Evolutionary conservation across 2,797 vertebrate species (phyloP), one percentile per base, ranked within the genome.

Genomic region (Centroberyx gerrardi): DNA sequence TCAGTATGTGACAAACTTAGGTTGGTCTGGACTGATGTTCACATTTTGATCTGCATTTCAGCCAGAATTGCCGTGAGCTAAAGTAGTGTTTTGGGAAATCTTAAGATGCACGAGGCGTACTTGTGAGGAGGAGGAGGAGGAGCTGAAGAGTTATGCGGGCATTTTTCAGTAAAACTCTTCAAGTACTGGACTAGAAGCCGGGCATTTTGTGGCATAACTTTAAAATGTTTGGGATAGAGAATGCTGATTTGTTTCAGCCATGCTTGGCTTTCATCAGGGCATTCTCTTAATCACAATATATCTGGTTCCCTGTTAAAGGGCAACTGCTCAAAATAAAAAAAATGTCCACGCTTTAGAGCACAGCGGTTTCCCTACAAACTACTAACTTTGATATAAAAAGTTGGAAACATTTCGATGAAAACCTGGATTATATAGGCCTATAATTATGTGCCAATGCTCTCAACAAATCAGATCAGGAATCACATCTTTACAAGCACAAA

Each of bases 1-100:
- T 5, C 56, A 62, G 63, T 56, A 81, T 80, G 75, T 84, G 76
- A 79, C 70, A 70, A 28, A 83, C 81, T 61, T n/a, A 78, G 73
- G 46, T 53, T 74, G 40, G 81, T 79, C 65, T 14, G 48, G 65
- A n/a, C 68, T 68, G 54, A 78, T 78, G 62, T 72, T 49, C 53
- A 40, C 36, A 56, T 87, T 22, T 78, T 87, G 62, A 87, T 82
- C 71, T 64, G 55, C 49, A 69, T 80, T 74, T 68, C 49, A 84
- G 9, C 56, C 71, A 49, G 73, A 85, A 46, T 78, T 42, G 3
- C 63, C 38, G 28, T 38, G 27, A 22, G 55, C 56, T 86, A 14
- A 81, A 86, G 63, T 14, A 1, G 53, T 0, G 55, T 64, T 83
- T 44, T 29, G 85, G 87, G 86, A 89, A 89, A 89, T 91, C 72